These are phyloP conservation scores for Pitta sordida DNA, from an alignment of 2,113 vertebrate genomes.

Conservation along the genomic window DNA sequence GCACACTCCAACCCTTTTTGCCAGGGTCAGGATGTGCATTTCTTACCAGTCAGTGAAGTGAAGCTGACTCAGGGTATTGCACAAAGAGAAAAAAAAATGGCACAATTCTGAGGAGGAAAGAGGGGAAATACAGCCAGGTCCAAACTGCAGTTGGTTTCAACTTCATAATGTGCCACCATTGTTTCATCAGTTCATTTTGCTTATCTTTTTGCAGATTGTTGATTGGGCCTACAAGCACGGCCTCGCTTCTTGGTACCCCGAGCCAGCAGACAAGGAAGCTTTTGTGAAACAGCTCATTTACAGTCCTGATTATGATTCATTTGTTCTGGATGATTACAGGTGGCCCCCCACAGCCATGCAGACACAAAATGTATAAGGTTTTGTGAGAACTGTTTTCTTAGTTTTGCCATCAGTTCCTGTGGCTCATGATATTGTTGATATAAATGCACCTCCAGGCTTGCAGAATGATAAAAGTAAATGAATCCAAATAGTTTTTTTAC, in stretches of 20 bases:
- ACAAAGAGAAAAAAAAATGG: neutral
- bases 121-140: neutral
- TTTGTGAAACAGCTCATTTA: slow-evolving; percentile 88
- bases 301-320: slow-evolving; percentile 91
- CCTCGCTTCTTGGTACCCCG: slow-evolving; percentile 88
- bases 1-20: neutral
- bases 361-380: slow-evolving; percentile 83
- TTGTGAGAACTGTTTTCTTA: neutral
- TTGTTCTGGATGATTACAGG: slow-evolving; percentile 83
- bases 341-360: slow-evolving; percentile 89
- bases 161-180: fast-evolving
- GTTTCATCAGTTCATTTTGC: neutral
- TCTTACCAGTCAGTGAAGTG: neutral
- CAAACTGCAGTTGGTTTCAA: neutral
- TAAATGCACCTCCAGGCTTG: neutral
- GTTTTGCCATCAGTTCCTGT: neutral
- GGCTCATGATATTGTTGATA: neutral
- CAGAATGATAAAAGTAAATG: slow-evolving; percentile 4
- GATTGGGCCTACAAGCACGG: slow-evolving; percentile 88
- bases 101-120: neutral
- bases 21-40: neutral
- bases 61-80: neutral
- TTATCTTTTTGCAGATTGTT: slow-evolving; percentile 77
- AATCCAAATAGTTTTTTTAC: neutral
- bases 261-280: slow-evolving; percentile 93